Conservation (phyloP, 2,113 vertebrate genomes). For the Ovis canadensis region DNA sequence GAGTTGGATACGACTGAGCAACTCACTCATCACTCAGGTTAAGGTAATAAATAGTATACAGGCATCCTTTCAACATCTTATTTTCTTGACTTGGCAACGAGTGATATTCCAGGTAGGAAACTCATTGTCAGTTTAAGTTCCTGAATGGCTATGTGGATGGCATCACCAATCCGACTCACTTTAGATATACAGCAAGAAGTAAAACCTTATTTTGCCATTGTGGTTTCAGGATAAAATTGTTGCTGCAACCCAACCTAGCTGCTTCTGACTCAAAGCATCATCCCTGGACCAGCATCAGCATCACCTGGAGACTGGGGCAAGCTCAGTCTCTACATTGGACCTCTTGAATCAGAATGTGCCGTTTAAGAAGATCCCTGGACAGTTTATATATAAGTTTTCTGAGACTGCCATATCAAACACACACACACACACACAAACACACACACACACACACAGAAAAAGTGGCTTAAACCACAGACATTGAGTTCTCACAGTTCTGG, state of each 20-base stretch:
- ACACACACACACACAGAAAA: neutral
- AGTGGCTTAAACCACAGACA: neutral
- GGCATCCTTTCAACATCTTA: neutral
- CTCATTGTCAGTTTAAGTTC: neutral
- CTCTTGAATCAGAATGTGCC: neutral
- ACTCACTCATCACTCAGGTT: neutral
- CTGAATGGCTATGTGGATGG: neutral
- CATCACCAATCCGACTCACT: neutral
- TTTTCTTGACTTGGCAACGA: neutral
- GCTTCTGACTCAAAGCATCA: neutral
- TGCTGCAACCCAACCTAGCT: neutral
- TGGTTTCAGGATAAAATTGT: neutral
- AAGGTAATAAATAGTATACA: neutral
- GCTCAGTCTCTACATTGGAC: neutral
- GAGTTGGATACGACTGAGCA: fast-evolving
- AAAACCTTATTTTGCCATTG: neutral
- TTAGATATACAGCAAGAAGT: neutral
- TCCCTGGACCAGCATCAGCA: neutral
- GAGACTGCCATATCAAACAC: neutral
- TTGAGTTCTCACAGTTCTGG: neutral
- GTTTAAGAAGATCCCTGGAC: neutral
- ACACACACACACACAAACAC: neutral
- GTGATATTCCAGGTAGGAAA: neutral
- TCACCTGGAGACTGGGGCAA: neutral
- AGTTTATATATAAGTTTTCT: neutral